Evolutionary conservation across 2,888 invertebrate genomes (phyloP).

Genomic region (Polietes domitor): DNA sequence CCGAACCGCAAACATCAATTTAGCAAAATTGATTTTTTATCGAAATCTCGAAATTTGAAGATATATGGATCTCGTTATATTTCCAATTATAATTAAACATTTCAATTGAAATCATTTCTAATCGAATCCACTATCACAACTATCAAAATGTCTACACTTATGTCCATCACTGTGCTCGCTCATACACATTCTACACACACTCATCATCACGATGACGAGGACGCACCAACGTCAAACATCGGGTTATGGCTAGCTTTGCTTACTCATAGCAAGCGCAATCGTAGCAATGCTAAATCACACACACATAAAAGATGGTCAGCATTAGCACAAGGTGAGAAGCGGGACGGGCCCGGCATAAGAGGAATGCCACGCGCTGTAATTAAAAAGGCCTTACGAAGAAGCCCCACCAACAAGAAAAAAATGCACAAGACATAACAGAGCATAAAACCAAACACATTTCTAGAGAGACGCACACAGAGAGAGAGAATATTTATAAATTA

Average conservation of each 20-base stretch:
- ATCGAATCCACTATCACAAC: too few species aligned
- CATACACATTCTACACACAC: background rate
- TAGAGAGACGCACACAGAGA: background rate
- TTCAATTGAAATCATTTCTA: too few species aligned
- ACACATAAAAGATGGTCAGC: conserved; percentile 10
- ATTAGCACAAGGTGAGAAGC: background rate
- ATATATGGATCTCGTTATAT: too few species aligned
- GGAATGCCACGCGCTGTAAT: conserved; percentile 15
- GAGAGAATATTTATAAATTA: background rate
- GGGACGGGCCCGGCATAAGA: background rate
- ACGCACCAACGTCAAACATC: background rate
- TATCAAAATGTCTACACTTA: background rate
- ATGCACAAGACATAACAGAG: background rate
- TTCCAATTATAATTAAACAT: too few species aligned
- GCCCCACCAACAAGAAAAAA: background rate
- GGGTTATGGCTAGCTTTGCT: background rate
- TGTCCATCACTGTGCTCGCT: background rate
- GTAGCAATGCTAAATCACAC: background rate
- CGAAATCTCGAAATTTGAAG: too few species aligned
- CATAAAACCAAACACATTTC: background rate
- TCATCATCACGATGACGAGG: conserved; percentile 7
- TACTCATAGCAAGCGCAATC: background rate
- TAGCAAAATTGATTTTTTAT: too few species aligned
- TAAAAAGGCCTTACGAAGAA: background rate
- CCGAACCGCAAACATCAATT: too few species aligned